Evolutionary conservation across 1,140 invertebrate genomes (phyloP).

Genomic region (Leucophenga varia): DNA sequence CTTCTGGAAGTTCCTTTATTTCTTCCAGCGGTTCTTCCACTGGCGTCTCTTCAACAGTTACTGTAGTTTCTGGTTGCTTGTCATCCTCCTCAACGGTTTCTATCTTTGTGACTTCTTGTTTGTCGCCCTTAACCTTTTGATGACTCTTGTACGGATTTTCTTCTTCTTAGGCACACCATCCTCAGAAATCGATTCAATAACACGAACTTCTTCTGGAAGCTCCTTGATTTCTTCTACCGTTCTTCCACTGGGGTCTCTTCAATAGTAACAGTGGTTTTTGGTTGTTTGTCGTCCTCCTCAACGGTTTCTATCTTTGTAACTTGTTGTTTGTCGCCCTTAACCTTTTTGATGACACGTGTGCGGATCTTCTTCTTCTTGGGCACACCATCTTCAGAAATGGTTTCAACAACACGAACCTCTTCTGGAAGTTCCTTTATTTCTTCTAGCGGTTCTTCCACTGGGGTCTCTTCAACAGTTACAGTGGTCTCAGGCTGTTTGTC

Average conservation of each 20-base stretch:
- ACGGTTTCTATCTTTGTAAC: slow-evolving; percentile 28
- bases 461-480: slow-evolving; percentile 20
- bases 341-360: slow-evolving; percentile 15
- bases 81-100: slow-evolving; percentile 54
- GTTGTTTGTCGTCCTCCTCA: slow-evolving; percentile 34
- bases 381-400: slow-evolving; percentile 16
- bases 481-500: slow-evolving; percentile 32
- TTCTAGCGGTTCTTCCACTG: slow-evolving; percentile 24
- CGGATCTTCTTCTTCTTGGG: slow-evolving; percentile 22
- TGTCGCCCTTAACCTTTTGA: slow-evolving; percentile 37
- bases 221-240: slow-evolving; percentile 10
- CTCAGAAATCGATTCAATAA: slow-evolving; percentile 18
- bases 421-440: slow-evolving; percentile 27
- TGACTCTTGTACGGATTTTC: slow-evolving; percentile 29
- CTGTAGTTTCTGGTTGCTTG: slow-evolving; percentile 40
- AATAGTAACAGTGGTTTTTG: slow-evolving; percentile 29
- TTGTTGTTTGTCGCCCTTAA: slow-evolving; percentile 14
- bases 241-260: slow-evolving; percentile 33
- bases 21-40: slow-evolving; percentile 11
- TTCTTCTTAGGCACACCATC: slow-evolving; percentile 11
- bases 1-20: slow-evolving; percentile 10
- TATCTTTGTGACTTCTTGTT: slow-evolving; percentile 49
- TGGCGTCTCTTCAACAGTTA: slow-evolving; percentile 21
- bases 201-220: slow-evolving; percentile 8
- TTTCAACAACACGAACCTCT: slow-evolving; percentile 45